Evolutionary conservation across 2,113 vertebrate genomes (phyloP), one percentile per base, ranked within the genome.

Genomic region (Urocolius indicus): DNA sequence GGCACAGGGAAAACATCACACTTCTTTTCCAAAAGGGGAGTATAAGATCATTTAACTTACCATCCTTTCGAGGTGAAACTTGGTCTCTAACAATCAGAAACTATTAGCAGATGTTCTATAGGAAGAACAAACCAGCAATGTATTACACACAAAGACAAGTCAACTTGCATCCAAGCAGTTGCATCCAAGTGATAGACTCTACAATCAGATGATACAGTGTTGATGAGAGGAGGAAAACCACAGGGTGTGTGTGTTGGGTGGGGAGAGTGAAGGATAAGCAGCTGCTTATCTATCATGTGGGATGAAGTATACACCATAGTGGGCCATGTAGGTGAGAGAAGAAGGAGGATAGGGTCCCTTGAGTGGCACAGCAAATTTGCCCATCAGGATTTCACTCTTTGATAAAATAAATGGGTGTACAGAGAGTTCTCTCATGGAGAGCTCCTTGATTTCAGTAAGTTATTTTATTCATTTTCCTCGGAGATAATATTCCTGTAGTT

Each of bases 21-120:
- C 38, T 86, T 26, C 62, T 87, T 87, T 93, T 94, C 75, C 92
- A 83, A 85, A 72, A 84, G 54, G 86, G 84, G 80, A 95, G 93
- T 93, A 81, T 91, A 27, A 81, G 88, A 87, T 93, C 93, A 95
- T 94, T 96, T 96, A 96, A 94, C 59, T 85, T 55, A 55, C 34
- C 58, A 82, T 82, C 73, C 52, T 87, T 94, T 93, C 45, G 87
- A 93, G 57, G 84, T 88, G 79, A 90, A 94, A 49, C 36, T 85
- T 22, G 68, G 54, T 86, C 80, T 94, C 76, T 92, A 81, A 72
- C 75, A 94, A 68, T 68, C 91, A 95, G 89, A 87, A 91, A 73
- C 52, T 57, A 46, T 54, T 21, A 48, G 72, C 24, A 91, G 75
- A 24, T 48, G 13, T 84, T 93, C 74, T 85, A 65, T 43, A 90